phyloP scores from a whole-genome alignment of 2,888 invertebrate species.

The Ornithoptera alexandrae region DNA sequence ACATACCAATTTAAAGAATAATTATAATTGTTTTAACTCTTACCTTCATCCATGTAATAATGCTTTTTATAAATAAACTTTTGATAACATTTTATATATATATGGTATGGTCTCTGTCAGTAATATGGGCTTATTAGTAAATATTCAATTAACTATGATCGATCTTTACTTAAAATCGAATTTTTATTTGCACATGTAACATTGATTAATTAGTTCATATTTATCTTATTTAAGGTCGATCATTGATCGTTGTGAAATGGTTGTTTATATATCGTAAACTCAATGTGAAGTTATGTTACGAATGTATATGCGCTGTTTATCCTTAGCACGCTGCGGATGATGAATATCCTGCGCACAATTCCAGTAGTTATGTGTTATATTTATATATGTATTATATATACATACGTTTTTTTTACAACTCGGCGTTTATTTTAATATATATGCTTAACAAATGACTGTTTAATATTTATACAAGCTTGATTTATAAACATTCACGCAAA shows the following conservation, averaged over 20 bases:
- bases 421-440: constrained; percentile 11
- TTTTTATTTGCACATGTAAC: neutral
- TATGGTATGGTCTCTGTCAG: constrained; percentile 10
- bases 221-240: constrained; percentile 14
- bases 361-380: constrained; percentile 48
- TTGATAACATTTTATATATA: neutral
- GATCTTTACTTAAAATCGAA: constrained; percentile 12
- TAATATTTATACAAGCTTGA: neutral
- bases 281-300: constrained; percentile 34
- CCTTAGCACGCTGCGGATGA: constrained; percentile 44
- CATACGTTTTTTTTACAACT: constrained; percentile 14
- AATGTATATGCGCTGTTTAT: constrained; percentile 41
- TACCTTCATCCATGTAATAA: neutral
- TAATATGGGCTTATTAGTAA: constrained; percentile 22
- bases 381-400: constrained; percentile 28
- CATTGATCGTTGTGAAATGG: constrained; percentile 14
- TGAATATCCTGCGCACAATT: constrained; percentile 40
- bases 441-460: neutral
- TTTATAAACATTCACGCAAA: too few relatives aligned
- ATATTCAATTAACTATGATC: constrained; percentile 21
- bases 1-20: neutral
- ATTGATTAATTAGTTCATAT: neutral
- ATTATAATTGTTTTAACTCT: neutral
- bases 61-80: neutral
- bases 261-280: constrained; percentile 16